Conservation (phyloP, 2,797 vertebrate species). For the Scolopax bukidnonensis region DNA sequence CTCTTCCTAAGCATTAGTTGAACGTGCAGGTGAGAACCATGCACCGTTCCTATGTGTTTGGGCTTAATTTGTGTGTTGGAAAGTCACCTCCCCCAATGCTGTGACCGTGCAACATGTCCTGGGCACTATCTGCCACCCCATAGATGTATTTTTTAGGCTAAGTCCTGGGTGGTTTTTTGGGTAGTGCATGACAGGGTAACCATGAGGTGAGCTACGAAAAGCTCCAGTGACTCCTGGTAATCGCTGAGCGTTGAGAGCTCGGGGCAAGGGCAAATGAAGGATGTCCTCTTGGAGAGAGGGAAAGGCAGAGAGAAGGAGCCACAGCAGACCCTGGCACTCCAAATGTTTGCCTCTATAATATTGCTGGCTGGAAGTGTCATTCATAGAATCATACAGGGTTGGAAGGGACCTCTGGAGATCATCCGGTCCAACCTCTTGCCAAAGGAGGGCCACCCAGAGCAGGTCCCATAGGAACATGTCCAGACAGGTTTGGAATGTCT, state of each 20-base stretch:
- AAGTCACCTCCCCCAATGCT: accelerated
- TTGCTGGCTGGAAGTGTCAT: not conserved
- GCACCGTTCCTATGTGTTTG: accelerated
- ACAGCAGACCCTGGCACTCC: not conserved
- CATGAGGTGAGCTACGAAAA: not conserved
- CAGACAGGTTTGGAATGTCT: too few relatives aligned
- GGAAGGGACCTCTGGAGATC: too few relatives aligned
- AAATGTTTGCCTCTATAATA: not conserved
- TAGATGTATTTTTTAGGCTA: accelerated
- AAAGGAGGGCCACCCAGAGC: too few relatives aligned
- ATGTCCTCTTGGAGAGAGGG: not conserved
- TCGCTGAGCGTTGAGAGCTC: not conserved
- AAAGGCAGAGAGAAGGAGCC: constrained; percentile 6
- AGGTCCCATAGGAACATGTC: too few relatives aligned
- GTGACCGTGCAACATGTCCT: accelerated
- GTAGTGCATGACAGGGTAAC: accelerated
- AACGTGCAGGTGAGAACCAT: accelerated
- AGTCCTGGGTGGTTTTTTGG: not conserved
- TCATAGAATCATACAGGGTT: too few relatives aligned
- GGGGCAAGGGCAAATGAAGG: constrained; percentile 39
- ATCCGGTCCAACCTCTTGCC: too few relatives aligned
- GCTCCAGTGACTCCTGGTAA: not conserved
- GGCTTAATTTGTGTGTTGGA: not conserved
- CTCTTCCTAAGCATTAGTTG: accelerated
- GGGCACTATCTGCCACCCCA: accelerated